Conservation (phyloP, 2,797 vertebrate species). For the Bryconaethiops microstoma region DNA sequence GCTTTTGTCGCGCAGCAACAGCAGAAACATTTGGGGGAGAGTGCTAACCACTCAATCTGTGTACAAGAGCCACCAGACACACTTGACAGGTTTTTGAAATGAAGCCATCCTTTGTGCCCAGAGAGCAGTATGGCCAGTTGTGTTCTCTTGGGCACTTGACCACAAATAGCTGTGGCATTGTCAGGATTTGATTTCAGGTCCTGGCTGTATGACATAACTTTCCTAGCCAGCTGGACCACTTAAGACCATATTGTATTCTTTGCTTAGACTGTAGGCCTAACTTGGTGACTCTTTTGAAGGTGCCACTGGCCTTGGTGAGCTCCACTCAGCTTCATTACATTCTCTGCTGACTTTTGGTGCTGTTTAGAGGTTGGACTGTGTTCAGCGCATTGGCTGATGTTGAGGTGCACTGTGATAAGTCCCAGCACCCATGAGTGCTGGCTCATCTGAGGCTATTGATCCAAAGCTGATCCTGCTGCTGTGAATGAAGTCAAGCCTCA, state of each 20-base stretch:
- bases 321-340: background rate
- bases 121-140: background rate
- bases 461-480: constrained; percentile 5
- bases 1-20: background rate
- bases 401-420: background rate
- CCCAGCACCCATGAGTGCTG: background rate
- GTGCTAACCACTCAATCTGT: background rate
- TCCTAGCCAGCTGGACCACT: background rate
- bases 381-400: background rate
- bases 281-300: background rate
- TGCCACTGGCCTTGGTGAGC: background rate
- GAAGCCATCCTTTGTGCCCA: background rate
- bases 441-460: background rate
- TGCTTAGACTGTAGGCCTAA: background rate
- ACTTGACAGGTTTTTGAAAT: background rate
- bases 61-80: background rate
- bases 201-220: background rate
- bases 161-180: background rate
- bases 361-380: background rate
- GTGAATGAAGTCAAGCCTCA: background rate
- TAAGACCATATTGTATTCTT: background rate
- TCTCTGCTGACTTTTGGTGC: background rate
- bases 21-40: background rate
- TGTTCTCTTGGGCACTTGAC: background rate
- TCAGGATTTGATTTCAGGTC: background rate